Evolutionary conservation across 1,140 invertebrate species (phyloP), one percentile per base, ranked within the genome.

Genomic region (Dysdera silvatica): DNA sequence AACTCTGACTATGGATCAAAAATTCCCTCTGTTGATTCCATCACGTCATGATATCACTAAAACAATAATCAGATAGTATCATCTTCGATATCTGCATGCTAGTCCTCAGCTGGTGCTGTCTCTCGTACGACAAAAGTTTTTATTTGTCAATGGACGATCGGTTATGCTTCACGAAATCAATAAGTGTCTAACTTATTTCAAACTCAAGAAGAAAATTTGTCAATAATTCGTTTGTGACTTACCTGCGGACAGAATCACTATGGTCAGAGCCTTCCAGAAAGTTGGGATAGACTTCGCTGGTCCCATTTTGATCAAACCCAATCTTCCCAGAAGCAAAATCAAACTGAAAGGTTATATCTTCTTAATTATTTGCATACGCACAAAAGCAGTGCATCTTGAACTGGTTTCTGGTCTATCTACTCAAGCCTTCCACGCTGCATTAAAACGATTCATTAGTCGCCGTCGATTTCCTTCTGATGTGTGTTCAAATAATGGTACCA

Each of bases 351-450:
- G 65, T 6, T 80, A 77, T 58, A 48, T 78, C 14, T 71, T 68
- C 18, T 3, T 80, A 10, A 80, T 79, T 56, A 69, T 78, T 14
- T 80, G 77, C 55, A 72, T 79, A 18, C 29, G 65, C 5, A 75
- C 74, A 1, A 76, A 68, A 75, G 73, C 73, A 71, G 74, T 69
- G 70, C 77, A 77, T 74, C 72, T 74, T 69, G 78, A 72, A 75
- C 66, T 60, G 69, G 71, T 75, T 67, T 68, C 68, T 0, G 67
- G 73, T 62, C 41, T 79, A 7, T 67, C 73, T 4, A 72, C 77
- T 2, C 71, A 75, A 45, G 67, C 68, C 4, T 79, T 79, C 51
- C 47, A 78, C 7, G 67, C 72, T 10, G 70, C 73, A 2, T 61
- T 80, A 2, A 61, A 69, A 16, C 58, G 78, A n/a, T 80, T 80